Evolutionary conservation across 1,140 invertebrate genomes (phyloP).

Genomic region (Drosophila bocqueti): DNA sequence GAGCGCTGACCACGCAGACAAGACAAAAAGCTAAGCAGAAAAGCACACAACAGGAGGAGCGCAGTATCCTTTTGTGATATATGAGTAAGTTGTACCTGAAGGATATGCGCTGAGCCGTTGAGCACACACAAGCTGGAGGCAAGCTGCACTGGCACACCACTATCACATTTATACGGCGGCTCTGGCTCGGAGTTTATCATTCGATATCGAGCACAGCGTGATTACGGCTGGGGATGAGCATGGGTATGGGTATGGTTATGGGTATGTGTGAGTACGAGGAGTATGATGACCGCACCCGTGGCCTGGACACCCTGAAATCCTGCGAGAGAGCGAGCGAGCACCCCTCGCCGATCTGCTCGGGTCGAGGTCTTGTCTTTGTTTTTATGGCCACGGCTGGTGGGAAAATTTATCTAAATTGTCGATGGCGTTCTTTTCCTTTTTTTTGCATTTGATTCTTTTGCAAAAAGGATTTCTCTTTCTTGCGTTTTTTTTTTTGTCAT

Average conservation of each 20-base stretch:
- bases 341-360: conserved; percentile 70
- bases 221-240: conserved; percentile 45
- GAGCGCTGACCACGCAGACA: conserved; percentile 69
- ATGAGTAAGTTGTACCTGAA: conserved; percentile 85
- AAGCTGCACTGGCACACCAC: conserved; percentile 53
- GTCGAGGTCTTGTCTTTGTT: conserved; percentile 76
- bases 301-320: conserved; percentile 53
- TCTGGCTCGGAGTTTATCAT: conserved; percentile 71
- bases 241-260: neutral
- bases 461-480: conserved; percentile 70
- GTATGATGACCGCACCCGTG: conserved; percentile 59
- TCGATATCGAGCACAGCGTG: conserved; percentile 78
- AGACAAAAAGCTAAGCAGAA: conserved; percentile 78
- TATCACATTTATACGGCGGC: conserved; percentile 53
- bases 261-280: conserved; percentile 35
- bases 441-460: conserved; percentile 61
- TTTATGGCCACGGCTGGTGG: conserved; percentile 82
- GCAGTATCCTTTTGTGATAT: conserved; percentile 84
- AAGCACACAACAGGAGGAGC: conserved; percentile 70
- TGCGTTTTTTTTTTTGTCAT: conserved; percentile 82
- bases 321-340: conserved; percentile 37
- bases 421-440: conserved; percentile 57
- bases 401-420: conserved; percentile 85
- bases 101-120: conserved; percentile 79
- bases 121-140: conserved; percentile 65